A percentile compares a stretch with the other conserved stretches of the same genome.
phyloP scores from a whole-genome alignment of 2,888 invertebrate genomes.

The Phengaris arion region DNA sequence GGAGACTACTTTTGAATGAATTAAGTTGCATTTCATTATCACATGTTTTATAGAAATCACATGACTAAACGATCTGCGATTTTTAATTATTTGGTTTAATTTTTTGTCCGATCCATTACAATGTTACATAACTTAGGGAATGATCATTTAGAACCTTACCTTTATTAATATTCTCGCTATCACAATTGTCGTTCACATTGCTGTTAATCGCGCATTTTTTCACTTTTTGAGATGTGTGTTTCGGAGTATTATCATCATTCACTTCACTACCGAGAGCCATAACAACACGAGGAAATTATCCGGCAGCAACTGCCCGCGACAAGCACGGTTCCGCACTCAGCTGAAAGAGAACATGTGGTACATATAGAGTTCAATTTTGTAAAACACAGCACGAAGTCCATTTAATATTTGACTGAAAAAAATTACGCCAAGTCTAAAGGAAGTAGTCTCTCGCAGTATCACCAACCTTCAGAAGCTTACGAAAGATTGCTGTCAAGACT shows the following conservation, averaged over 20 bases:
- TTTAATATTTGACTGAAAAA: constrained; percentile 42
- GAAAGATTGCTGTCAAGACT: constrained; percentile 4
- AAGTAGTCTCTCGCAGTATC: constrained; percentile 28
- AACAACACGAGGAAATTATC: constrained; percentile 78
- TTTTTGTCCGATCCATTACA: constrained; percentile 51
- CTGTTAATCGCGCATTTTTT: constrained; percentile 71
- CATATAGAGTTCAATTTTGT: constrained; percentile 73
- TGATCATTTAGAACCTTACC: constrained; percentile 67
- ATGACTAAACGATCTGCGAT: constrained; percentile 54
- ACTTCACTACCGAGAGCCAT: constrained; percentile 80
- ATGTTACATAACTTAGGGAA: constrained; percentile 77
- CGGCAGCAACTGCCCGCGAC: constrained; percentile 73
- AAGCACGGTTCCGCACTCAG: constrained; percentile 74
- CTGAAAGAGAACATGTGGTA: constrained; percentile 78
- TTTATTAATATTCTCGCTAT: constrained; percentile 68
- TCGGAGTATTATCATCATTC: constrained; percentile 75
- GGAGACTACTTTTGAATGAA: constrained; percentile 1
- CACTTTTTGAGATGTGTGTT: constrained; percentile 73
- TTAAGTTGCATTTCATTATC: constrained; percentile 40
- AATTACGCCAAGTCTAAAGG: constrained; percentile 23
- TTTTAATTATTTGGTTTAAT: constrained; percentile 45
- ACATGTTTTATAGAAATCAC: constrained; percentile 66
- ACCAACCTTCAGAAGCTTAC: constrained; percentile 34
- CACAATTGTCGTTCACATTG: constrained; percentile 67
- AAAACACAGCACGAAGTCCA: constrained; percentile 51